Evolutionary conservation across 2,797 vertebrate species (phyloP).

Genomic region (Malacoctenus gilli): DNA sequence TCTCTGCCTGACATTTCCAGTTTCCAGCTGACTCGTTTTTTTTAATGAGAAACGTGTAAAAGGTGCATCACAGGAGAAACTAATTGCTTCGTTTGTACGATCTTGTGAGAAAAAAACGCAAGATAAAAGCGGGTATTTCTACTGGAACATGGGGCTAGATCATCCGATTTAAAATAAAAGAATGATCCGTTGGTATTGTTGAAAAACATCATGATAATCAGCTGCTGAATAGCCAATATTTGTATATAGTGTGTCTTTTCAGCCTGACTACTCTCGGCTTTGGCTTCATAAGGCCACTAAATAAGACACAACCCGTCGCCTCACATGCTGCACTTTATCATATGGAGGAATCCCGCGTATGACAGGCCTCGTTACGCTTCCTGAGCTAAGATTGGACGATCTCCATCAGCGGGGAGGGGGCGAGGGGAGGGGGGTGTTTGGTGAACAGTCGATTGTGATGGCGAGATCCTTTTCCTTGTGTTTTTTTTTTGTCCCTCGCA

Average conservation of each 20-base stretch:
- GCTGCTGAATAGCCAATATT: background rate
- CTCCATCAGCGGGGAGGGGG: conserved; percentile 21
- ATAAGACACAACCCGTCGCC: background rate
- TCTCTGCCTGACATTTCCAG: background rate
- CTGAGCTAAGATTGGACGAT: conserved; percentile 33
- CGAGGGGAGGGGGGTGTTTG: conserved; percentile 17
- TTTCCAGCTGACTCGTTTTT: background rate
- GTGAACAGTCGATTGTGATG: conserved; percentile 23
- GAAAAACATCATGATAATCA: too few species aligned
- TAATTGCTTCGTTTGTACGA: too few species aligned
- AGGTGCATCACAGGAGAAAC: background rate
- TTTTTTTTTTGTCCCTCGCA: too few species aligned
- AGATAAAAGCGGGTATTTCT: too few species aligned
- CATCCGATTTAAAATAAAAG: too few species aligned
- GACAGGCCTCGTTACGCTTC: conserved; percentile 13
- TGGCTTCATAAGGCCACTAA: conserved; percentile 2
- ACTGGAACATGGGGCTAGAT: too few species aligned
- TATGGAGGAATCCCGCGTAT: conserved; percentile 13
- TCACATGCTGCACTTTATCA: background rate
- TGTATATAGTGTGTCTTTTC: background rate
- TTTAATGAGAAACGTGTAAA: conserved; percentile 1
- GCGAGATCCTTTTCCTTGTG: conserved; percentile 28
- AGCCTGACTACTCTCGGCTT: background rate
- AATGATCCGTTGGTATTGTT: too few species aligned
- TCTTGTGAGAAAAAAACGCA: too few species aligned